Percentiles rank a stretch among this genome's conserved stretches.
phyloP scores from a whole-genome alignment of 2,888 invertebrate genomes.

The Stenurella melanura region DNA sequence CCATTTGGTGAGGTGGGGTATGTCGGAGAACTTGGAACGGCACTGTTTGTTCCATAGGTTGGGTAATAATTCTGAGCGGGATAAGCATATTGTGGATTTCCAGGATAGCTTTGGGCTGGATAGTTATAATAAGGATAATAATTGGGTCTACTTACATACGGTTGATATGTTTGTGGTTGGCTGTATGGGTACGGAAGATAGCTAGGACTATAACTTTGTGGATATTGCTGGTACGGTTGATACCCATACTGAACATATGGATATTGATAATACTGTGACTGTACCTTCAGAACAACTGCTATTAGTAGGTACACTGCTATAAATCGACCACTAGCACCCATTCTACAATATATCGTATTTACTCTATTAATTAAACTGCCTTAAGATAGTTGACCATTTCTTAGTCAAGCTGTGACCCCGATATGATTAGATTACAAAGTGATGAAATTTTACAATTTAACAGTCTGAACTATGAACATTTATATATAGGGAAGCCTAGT shows the following conservation, averaged over 20 bases:
- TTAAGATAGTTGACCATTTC: neutral
- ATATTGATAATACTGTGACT: conserved; percentile 14
- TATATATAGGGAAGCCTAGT: neutral
- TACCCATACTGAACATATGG: neutral
- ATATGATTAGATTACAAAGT: neutral
- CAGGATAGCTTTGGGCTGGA: neutral
- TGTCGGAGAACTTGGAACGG: neutral
- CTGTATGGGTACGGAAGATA: conserved; percentile 3
- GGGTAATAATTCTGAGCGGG: neutral
- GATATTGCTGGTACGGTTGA: neutral
- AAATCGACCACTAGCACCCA: neutral
- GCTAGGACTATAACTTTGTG: neutral
- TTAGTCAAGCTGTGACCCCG: neutral
- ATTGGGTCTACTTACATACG: conserved; percentile 12
- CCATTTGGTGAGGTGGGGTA: neutral
- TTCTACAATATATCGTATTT: neutral
- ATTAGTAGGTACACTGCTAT: neutral
- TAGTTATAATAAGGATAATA: conserved; percentile 14
- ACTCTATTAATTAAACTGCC: conserved; percentile 7
- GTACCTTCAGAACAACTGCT: neutral
- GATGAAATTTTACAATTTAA: neutral
- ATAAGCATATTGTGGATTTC: neutral
- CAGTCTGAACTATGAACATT: neutral
- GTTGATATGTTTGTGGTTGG: neutral
- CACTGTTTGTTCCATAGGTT: neutral